Evolutionary conservation across 2,797 vertebrate species (phyloP), one percentile per base, ranked within the genome.

Genomic region (Diglossa cyanea): DNA sequence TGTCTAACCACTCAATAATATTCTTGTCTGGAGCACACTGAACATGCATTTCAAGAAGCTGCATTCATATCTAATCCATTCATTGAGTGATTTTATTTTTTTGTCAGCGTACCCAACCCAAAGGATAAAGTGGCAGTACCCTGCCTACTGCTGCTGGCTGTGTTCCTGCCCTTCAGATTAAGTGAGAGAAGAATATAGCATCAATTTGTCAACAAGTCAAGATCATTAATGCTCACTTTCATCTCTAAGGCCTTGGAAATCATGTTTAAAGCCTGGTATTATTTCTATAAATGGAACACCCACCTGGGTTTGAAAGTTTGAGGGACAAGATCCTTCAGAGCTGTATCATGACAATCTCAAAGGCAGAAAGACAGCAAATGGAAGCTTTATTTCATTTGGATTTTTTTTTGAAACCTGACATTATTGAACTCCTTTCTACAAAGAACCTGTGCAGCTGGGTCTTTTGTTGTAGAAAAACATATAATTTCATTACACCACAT

Each of bases 1-100:
- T 87, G 47, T 82, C 77, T 70, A 78, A 90, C 84, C 0, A 3
- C 72, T 77, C 87, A 89, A 60, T 90, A 88, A 79, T 93, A 73
- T 76, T 93, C 94, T 78, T 80, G 65, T 90, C 90, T 93, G 72
- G 48, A 86, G 61, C 79, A 77, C 61, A 42, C 13, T 74, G 86
- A 92, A 76, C n/a, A 18, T 39, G 57, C 67, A 42, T 86, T 94
- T 79, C 74, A 85, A 87, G 84, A 93, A 80, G 26, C 71, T 58
- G 50, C 25, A 35, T 89, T 95, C 47, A 44, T 33, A 21, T 87
- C 68, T 84, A 61, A 91, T 86, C 76, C 58, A 23, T 61, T 88
- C 72, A 58, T 47, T 90, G 66, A 58, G 24, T 30, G 58, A 33
- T 37, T 86, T 58, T 37, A 6, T 48, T 84, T 88, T 81, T 79